Conservation (phyloP, 2,113 vertebrate species). For the Pimephales promelas region DNA sequence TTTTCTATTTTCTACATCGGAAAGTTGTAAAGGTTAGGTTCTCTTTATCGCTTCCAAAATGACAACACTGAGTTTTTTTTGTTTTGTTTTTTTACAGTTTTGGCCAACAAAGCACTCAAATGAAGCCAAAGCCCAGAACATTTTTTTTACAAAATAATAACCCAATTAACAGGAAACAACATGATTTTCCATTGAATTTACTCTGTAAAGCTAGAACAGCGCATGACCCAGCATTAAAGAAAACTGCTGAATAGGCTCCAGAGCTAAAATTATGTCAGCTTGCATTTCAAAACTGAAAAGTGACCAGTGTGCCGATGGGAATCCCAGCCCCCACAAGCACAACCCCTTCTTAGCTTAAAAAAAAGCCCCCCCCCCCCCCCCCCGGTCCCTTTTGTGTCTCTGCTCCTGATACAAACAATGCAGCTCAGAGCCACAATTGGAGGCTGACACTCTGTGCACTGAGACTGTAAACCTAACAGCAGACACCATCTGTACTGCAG, state of each 20-base stretch:
- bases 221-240: background rate
- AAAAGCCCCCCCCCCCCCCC: background rate
- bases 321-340: constrained; percentile 23
- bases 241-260: constrained; percentile 40
- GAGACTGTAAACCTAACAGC: constrained; percentile 46
- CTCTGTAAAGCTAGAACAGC: background rate
- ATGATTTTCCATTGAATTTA: background rate
- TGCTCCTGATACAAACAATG: constrained; percentile 49
- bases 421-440: constrained; percentile 49
- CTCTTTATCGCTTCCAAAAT: background rate
- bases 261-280: constrained; percentile 2
- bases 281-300: background rate
- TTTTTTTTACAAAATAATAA: background rate
- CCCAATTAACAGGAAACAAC: background rate
- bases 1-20: constrained; percentile 75
- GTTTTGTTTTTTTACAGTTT: background rate
- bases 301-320: constrained; percentile 34
- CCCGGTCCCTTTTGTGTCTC: constrained; percentile 49
- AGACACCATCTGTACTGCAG: constrained; percentile 55
- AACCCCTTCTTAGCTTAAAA: background rate
- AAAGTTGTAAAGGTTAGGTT: background rate
- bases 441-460: constrained; percentile 50
- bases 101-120: background rate
- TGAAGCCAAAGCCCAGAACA: background rate
- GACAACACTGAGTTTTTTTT: background rate